Conservation (phyloP, 2,888 invertebrate genomes). For the Cerastis rubricosa region DNA sequence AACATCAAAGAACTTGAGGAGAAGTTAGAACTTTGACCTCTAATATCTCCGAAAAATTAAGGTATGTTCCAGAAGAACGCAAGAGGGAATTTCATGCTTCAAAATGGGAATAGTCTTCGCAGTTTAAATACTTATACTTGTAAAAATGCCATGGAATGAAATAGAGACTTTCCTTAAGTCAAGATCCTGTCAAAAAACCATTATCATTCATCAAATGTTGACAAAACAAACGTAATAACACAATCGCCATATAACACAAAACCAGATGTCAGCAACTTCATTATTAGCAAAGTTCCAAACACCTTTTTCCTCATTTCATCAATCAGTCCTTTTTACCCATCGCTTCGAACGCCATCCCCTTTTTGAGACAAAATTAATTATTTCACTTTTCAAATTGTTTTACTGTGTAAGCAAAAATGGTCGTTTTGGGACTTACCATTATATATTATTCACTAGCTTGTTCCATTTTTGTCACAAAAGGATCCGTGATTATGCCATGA, state of each 20-base stretch:
- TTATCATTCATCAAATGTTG: neutral
- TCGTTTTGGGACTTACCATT: slow-evolving; percentile 9
- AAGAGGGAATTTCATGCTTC: too few relatives aligned
- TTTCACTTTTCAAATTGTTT: slow-evolving; percentile 60
- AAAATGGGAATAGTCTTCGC: too few relatives aligned
- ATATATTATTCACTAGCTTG: slow-evolving; percentile 50
- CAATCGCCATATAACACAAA: neutral
- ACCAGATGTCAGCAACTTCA: slow-evolving; percentile 44
- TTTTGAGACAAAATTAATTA: slow-evolving; percentile 63
- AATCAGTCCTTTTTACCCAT: slow-evolving; percentile 47
- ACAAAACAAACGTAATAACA: neutral
- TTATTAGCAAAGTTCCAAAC: slow-evolving; percentile 54
- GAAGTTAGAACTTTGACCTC: too few relatives aligned
- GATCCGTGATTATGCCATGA: slow-evolving; percentile 12
- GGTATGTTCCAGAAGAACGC: too few relatives aligned
- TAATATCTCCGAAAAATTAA: too few relatives aligned
- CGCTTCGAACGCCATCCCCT: slow-evolving; percentile 21
- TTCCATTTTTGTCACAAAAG: slow-evolving; percentile 21
- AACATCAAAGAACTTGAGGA: too few relatives aligned
- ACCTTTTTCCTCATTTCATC: slow-evolving; percentile 54
- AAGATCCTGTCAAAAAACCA: too few relatives aligned
- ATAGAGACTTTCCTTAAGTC: too few relatives aligned
- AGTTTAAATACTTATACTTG: too few relatives aligned
- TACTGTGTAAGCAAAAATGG: slow-evolving; percentile 52
- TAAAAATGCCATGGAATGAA: too few relatives aligned